A percentile compares a stretch with the other conserved stretches of the same genome.
phyloP scores from a whole-genome alignment of 2,888 invertebrate genomes.

The Galerucella calmariensis region DNA sequence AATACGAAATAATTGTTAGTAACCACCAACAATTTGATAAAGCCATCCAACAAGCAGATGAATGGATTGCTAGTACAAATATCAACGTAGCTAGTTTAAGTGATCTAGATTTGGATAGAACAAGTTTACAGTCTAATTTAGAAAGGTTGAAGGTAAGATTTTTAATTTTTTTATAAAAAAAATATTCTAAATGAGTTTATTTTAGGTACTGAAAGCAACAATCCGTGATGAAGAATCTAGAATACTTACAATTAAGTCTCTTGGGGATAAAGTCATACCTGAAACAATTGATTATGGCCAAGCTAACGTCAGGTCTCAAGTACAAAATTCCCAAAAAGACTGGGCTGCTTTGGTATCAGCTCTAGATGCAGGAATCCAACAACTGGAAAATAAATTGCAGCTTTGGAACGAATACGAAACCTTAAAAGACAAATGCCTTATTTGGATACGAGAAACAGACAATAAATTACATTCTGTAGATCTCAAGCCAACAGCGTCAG shows the following conservation, averaged over 20 bases:
- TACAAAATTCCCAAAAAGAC: constrained; percentile 89
- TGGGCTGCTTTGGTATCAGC: constrained; percentile 86
- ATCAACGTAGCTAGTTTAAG: constrained; percentile 86
- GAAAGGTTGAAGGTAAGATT: constrained; percentile 76
- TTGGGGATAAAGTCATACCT: constrained; percentile 92
- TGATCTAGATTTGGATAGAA: constrained; percentile 84
- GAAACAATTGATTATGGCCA: constrained; percentile 87
- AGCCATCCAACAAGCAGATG: constrained; percentile 85
- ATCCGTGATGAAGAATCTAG: constrained; percentile 88
- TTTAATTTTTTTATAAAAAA: not conserved
- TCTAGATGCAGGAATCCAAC: constrained; percentile 81
- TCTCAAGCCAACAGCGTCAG: constrained; percentile 81
- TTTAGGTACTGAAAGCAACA: constrained; percentile 76
- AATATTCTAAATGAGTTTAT: constrained; percentile 48
- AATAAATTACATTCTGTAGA: constrained; percentile 89
- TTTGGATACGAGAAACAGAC: constrained; percentile 91
- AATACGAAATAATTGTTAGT: constrained; percentile 87
- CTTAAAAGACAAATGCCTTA: constrained; percentile 83
- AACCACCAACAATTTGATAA: constrained; percentile 91
- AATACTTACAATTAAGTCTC: constrained; percentile 79
- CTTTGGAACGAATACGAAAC: constrained; percentile 94
- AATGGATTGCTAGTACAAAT: constrained; percentile 87
- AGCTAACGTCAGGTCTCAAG: constrained; percentile 85
- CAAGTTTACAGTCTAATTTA: constrained; percentile 86
- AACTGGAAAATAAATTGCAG: constrained; percentile 83